phyloP scores from a whole-genome alignment of 2,113 vertebrate genomes.

The Manacus vitellinus region DNA sequence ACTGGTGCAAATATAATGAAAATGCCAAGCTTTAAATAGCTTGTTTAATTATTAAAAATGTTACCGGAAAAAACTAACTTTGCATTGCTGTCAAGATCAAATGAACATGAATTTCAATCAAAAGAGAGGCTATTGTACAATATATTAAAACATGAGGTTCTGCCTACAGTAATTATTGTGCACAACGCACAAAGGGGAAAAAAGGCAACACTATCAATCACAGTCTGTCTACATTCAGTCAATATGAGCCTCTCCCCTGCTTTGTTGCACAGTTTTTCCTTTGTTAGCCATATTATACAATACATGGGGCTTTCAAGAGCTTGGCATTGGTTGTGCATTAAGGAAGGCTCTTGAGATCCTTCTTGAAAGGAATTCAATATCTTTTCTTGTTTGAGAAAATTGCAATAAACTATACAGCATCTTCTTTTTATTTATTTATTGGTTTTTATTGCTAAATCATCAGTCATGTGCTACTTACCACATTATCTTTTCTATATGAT shows the following conservation, averaged over 20 bases:
- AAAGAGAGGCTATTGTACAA: slow-evolving; percentile 54
- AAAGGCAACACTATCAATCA: slow-evolving; percentile 47
- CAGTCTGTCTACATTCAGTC: slow-evolving; percentile 24
- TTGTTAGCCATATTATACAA: slow-evolving; percentile 28
- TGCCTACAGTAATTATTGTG: slow-evolving; percentile 61
- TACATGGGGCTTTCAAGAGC: slow-evolving; percentile 7
- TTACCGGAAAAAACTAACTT: slow-evolving; percentile 53
- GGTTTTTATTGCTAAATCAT: slow-evolving; percentile 5
- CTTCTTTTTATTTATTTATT: slow-evolving; percentile 39
- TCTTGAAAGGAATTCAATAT: slow-evolving; percentile 69
- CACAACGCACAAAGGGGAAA: slow-evolving; percentile 34
- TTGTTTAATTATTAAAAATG: slow-evolving; percentile 77
- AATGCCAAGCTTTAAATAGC: slow-evolving; percentile 65
- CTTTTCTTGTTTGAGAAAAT: slow-evolving; percentile 64
- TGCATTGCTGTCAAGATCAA: slow-evolving; percentile 68
- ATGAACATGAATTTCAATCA: slow-evolving; percentile 72
- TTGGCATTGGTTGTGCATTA: slow-evolving; percentile 38
- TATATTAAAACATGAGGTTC: slow-evolving; percentile 69
- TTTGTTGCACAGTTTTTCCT: slow-evolving; percentile 37
- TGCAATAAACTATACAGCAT: slow-evolving; percentile 53
- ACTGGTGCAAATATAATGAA: slow-evolving; percentile 61
- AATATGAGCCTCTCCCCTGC: slow-evolving; percentile 22
- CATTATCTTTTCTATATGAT: background rate
- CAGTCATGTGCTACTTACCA: slow-evolving; percentile 25
- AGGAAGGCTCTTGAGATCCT: slow-evolving; percentile 45